A percentile compares a stretch with the other conserved stretches of the same genome.
Conservation (phyloP, 2,888 invertebrate species). For the Ectemnius cavifrons region DNA sequence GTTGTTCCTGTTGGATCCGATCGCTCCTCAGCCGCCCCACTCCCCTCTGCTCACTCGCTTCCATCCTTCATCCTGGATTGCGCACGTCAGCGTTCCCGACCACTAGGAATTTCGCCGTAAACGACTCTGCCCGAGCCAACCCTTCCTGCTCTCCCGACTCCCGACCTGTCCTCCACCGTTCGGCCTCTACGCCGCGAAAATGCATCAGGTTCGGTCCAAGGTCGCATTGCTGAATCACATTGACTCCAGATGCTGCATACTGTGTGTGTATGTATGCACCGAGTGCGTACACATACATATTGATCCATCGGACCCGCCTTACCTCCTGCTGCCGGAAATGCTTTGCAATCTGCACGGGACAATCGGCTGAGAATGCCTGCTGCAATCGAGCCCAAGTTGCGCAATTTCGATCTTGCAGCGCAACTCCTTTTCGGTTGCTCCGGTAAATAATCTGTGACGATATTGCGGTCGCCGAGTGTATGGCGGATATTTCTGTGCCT, state of each 20-base stretch:
- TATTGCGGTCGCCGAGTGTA: too few relatives aligned
- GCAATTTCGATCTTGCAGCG: too few relatives aligned
- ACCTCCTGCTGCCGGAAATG: too few relatives aligned
- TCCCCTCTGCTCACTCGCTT: neutral
- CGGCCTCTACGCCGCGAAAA: conserved; percentile 12
- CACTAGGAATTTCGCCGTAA: neutral
- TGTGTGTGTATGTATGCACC: conserved; percentile 18
- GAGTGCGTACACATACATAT: too few relatives aligned
- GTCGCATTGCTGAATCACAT: conserved; percentile 24
- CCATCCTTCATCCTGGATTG: too few relatives aligned
- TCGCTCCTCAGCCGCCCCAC: conserved; percentile 10
- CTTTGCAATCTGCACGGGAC: too few relatives aligned
- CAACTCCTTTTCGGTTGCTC: too few relatives aligned
- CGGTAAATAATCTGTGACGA: too few relatives aligned
- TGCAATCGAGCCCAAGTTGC: too few relatives aligned
- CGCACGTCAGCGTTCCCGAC: neutral
- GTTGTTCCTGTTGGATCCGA: conserved; percentile 53
- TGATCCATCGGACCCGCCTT: too few relatives aligned
- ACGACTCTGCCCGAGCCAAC: neutral
- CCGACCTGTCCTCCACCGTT: conserved; percentile 30
- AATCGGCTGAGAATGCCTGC: too few relatives aligned
- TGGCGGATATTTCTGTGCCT: neutral
- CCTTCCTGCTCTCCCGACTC: conserved; percentile 11
- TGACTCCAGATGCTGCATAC: neutral
- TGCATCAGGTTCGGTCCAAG: conserved; percentile 26